Percentiles rank a stretch among this genome's conserved stretches.
Conservation (phyloP, 2,797 vertebrate species). For the Bradypodion ventrale region DNA sequence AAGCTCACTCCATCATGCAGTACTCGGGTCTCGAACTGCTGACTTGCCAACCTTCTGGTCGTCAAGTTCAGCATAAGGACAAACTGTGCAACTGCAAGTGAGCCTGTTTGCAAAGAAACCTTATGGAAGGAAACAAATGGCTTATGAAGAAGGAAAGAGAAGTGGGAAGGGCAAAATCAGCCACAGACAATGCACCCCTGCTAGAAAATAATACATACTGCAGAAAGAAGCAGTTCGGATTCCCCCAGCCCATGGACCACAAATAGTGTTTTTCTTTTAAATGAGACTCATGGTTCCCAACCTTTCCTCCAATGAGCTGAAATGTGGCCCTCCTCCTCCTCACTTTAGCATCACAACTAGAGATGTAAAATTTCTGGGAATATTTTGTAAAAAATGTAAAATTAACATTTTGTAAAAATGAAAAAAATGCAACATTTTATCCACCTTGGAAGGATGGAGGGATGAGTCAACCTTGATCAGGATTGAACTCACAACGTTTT, state of each 20-base stretch:
- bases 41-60: no score
- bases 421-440: no score
- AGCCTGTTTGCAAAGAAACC: background rate
- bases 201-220: background rate
- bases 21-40: no score
- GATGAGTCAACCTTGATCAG: no score
- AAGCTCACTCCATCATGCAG: no score
- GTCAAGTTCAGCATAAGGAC: background rate
- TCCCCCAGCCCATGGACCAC: background rate
- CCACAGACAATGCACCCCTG: fast-evolving
- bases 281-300: background rate
- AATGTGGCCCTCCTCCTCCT: background rate
- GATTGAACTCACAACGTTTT: no score
- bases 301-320: background rate
- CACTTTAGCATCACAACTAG: background rate
- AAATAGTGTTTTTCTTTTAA: background rate
- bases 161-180: slow-evolving; percentile 9
- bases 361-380: no score
- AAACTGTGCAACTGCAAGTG: background rate
- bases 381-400: no score
- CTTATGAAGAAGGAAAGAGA: slow-evolving; percentile 26
- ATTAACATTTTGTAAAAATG: no score
- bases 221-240: fast-evolving
- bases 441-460: no score
- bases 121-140: slow-evolving; percentile 53